Evolutionary conservation across 2,888 invertebrate genomes (phyloP), one percentile per base, ranked within the genome.

Genomic region (Allophyes oxyacanthae): DNA sequence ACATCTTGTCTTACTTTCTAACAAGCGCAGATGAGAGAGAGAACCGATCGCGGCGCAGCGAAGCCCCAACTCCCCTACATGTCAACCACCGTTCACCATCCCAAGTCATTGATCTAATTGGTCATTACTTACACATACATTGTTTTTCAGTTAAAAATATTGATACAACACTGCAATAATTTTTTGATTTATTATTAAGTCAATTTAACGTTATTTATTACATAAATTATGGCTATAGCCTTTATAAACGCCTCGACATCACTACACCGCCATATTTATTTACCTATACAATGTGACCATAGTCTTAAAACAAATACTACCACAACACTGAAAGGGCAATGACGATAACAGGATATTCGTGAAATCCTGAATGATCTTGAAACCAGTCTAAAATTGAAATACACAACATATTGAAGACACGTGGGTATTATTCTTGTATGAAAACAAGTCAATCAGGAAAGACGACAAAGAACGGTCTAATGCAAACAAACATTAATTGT

Each of bases 191-290:
- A 11, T 46, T 40, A 38, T 15, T 61, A 49, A 37, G 53, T 58
- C 48, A 70, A 45, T 57, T 41, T 41, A 50, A 44, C 30, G 32
- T n/a, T 48, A 49, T 32, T 37, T 45, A 55, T 11, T 26, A 52
- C 61, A 10, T 42, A 26, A 15, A 61, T 32, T 51, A 6, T 44
- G 36, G 41, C 15, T 20, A 45, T 30, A 52, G 33, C 45, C 43
- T 55, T 44, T 67, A 69, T 46, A 78, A 81, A 84, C 84, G 80
- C 82, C 86, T 82, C 66, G 71, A 62, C 53, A 75, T 43, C 63
- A 69, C 61, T 72, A 65, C 52, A 70, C 77, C 84, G 92, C 91
- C 92, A 93, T 92, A 92, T 92, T 93, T 92, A 92, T 93, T 92
- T 92, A 92, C 91, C 72, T 85, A 78, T 15, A 53, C 44, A 78